phyloP scores from a whole-genome alignment of 37 sponge, comb jelly and placozoan species.

The Hormiphora californensis region DNA sequence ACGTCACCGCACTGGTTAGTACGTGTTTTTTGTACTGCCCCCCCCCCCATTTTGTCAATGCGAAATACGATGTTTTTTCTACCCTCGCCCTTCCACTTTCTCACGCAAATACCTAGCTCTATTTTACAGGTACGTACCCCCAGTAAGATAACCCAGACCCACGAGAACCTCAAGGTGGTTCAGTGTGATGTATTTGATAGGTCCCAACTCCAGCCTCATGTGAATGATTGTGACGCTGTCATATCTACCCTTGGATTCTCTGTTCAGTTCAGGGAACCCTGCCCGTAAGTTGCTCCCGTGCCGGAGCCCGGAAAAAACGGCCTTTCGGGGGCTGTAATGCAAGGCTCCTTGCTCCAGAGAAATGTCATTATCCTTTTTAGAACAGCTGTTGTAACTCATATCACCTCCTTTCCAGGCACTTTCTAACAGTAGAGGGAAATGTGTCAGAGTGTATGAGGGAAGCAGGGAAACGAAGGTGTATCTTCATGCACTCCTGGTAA shows the following conservation, averaged over 20 bases:
- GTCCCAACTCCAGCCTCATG: not conserved
- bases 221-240: not conserved
- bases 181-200: constrained; percentile 38
- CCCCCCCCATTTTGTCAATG: too few species aligned
- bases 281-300: constrained; percentile 1
- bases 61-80: too few species aligned
- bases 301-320: too few species aligned
- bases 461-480: constrained; percentile 10
- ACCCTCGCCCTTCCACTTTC: too few species aligned
- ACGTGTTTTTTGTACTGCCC: too few species aligned
- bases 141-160: not conserved
- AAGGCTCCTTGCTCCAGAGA: too few species aligned
- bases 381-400: too few species aligned
- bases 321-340: too few species aligned
- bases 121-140: constrained; percentile 5
- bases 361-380: too few species aligned
- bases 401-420: constrained; percentile 31
- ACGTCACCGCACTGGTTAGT: constrained; percentile 32
- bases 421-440: not conserved
- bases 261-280: not conserved
- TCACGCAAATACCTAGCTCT: not conserved
- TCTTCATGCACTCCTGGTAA: constrained; percentile 54
- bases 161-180: constrained; percentile 5
- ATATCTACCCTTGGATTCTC: constrained; percentile 14
- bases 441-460: constrained; percentile 27